Evolutionary conservation across 2,113 vertebrate genomes (phyloP).

Genomic region (Phaethornis superciliosus): DNA sequence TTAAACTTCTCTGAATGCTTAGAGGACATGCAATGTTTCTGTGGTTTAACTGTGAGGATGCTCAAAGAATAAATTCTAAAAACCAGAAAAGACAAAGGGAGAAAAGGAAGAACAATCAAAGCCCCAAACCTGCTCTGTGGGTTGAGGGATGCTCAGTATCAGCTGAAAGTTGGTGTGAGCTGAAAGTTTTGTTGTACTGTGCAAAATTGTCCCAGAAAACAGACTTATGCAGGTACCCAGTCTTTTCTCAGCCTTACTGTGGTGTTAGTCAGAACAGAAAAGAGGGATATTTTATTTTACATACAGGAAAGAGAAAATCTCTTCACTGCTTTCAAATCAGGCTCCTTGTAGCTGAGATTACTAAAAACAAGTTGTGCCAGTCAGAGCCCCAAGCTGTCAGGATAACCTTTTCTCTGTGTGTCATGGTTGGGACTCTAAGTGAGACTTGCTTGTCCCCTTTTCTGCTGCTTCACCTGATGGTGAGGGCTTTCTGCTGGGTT

Average conservation of each 20-base stretch:
- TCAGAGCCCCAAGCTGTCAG: neutral
- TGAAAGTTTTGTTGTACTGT: neutral
- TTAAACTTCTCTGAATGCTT: neutral
- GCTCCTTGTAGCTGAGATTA: neutral
- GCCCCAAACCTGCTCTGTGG: neutral
- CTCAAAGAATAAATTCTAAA: neutral
- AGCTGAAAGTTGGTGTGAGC: neutral
- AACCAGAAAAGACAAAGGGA: neutral
- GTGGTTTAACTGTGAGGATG: neutral
- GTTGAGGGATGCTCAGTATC: neutral
- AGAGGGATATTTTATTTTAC: neutral
- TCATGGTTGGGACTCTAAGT: neutral
- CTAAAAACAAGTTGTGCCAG: neutral
- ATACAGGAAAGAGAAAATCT: neutral
- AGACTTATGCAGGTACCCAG: neutral
- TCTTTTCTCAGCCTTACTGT: neutral
- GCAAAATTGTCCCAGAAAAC: neutral
- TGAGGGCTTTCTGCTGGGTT: neutral
- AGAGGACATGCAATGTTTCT: neutral
- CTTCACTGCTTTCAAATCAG: neutral
- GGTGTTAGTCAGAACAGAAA: neutral
- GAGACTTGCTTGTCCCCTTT: neutral
- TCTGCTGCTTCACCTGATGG: neutral
- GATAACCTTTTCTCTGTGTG: no score
- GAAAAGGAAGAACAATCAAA: neutral